phyloP scores from a whole-genome alignment of 2,888 invertebrate genomes.

The Calliopum simillimum region DNA sequence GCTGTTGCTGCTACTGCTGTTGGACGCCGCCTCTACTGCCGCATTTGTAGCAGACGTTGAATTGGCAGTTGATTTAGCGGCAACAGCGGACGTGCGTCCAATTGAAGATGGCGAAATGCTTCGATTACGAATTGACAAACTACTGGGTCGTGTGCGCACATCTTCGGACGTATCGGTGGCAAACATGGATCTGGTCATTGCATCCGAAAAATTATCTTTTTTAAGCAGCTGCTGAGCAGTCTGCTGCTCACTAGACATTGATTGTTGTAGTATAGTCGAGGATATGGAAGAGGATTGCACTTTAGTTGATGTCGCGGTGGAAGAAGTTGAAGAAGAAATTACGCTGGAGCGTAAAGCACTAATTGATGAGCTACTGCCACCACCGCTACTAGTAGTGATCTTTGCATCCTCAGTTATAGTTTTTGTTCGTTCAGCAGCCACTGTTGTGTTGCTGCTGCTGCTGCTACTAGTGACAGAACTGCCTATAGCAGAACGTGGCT shows the following conservation, averaged over 20 bases:
- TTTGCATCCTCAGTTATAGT: constrained; percentile 49
- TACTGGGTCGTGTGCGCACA: constrained; percentile 60
- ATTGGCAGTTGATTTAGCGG: constrained; percentile 33
- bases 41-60: constrained; percentile 20
- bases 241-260: constrained; percentile 55
- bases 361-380: constrained; percentile 39
- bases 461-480: constrained; percentile 24
- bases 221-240: constrained; percentile 41
- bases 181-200: constrained; percentile 50
- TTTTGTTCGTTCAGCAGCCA: constrained; percentile 8
- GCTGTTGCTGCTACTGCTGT: constrained; percentile 37
- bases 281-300: constrained; percentile 61
- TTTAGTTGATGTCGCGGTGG: constrained; percentile 52
- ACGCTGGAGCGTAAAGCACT: constrained; percentile 6
- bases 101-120: constrained; percentile 60
- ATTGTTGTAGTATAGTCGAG: constrained; percentile 57
- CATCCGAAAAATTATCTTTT: constrained; percentile 44
- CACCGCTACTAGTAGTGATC: constrained; percentile 40
- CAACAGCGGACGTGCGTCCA: constrained; percentile 40
- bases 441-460: constrained; percentile 28
- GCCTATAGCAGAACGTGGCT: constrained; percentile 53
- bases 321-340: constrained; percentile 22
- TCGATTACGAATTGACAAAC: constrained; percentile 61
- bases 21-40: constrained; percentile 47
- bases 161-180: constrained; percentile 50